Base-by-base conservation (phyloP, 2,797 vertebrate genomes). In the Rhinogobio ventralis region DNA sequence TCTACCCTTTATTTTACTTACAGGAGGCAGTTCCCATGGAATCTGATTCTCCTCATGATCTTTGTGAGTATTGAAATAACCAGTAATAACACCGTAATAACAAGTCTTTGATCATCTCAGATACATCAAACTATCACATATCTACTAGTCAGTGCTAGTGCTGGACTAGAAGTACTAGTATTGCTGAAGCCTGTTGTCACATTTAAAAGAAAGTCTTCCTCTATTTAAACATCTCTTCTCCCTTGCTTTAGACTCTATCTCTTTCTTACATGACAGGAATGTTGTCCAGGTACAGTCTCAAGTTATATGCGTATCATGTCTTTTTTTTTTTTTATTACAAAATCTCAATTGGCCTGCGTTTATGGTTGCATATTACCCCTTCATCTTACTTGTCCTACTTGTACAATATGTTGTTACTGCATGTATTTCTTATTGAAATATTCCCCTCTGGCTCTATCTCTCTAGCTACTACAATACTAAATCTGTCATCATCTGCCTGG, bases 1-100 rank as follows among this genome's bases (percentile, higher is more conserved):
- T 78, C 45, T 10, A 62, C n/a, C 1, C 60, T 60, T 23, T 7
- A n/a, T 10, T 42, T 90, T 7, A 6, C 13, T 55, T 90, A 60
- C 92, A 99, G 97, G 96, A 97, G 97, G 89, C 92, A 93, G 82
- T 98, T 97, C 90, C 97, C 98, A 89, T 99, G 97, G 97, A 99
- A 99, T 89, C 90, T 98, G 90, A 97, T 98, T 90, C 94, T 99
- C 78, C 93, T 98, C 83, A 92, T 89, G 83, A 90, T 99, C 91
- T 99, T 99, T 92, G 98, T 99, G 92, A 97, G 97, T 97, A 83
- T 68, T 66, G 81, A 5, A 5, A n/a, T 17, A 42, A 25, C 46
- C 33, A 67, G 25, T n/a, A n/a, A n/a, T n/a, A 86, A 51, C 46
- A 55, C 60, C n/a, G 23, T 60, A n/a, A 28, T 28, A 62, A 62